phyloP scores from a whole-genome alignment of 1,140 invertebrate species.

The Drosophila asahinai region DNA sequence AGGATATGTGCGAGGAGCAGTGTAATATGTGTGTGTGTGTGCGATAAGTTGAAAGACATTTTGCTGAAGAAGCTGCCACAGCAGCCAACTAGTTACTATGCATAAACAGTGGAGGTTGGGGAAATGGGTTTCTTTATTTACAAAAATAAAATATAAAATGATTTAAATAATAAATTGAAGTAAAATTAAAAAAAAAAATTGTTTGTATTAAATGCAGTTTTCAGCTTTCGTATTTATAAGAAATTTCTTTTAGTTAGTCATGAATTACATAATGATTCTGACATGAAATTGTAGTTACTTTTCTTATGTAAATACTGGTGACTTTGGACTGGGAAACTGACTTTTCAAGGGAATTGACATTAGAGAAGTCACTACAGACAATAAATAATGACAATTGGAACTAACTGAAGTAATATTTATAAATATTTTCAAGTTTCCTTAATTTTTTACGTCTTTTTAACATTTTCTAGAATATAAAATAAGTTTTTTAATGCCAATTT shows the following conservation, averaged over 20 bases:
- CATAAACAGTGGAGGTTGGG: background rate
- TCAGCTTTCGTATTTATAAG: background rate
- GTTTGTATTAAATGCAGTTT: fast-evolving
- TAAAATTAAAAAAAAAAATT: background rate
- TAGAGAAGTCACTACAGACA: too few species aligned
- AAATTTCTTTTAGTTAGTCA: background rate
- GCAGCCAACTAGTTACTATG: conserved; percentile 67
- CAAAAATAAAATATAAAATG: background rate
- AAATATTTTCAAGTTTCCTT: too few species aligned
- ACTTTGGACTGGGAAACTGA: background rate
- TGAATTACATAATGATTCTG: background rate
- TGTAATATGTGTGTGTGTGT: conserved; percentile 27
- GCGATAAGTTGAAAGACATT: conserved; percentile 79
- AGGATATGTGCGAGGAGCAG: conserved; percentile 15
- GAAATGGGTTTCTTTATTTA: background rate
- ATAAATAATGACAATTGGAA: background rate
- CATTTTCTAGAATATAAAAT: background rate
- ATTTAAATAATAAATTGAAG: background rate
- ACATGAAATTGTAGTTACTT: background rate
- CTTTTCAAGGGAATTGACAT: background rate
- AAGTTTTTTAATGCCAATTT: background rate
- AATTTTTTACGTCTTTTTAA: too few species aligned
- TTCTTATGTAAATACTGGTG: too few species aligned
- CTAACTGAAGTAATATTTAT: background rate
- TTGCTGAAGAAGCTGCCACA: conserved; percentile 79